Base-by-base conservation (phyloP, 2,113 vertebrate species). In the Ophiodon elongatus region DNA sequence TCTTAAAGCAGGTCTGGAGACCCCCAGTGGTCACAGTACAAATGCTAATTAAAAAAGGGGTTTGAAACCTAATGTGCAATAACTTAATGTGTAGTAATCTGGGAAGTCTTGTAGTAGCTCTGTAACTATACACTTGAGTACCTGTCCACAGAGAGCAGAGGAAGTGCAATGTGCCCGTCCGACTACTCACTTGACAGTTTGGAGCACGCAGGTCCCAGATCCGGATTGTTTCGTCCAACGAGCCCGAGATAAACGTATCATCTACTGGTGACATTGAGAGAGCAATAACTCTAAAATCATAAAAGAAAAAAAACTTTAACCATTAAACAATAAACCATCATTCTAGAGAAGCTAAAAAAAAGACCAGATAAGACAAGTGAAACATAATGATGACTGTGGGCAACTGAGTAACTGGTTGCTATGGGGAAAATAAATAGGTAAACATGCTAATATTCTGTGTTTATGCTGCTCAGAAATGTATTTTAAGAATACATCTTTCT, bases 241-340 rank as follows among this genome's bases (percentile, higher is more conserved):
- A 99, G 63, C 97, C 96, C 83, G 99, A 99, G 91, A 99, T 99
- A 92, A 99, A 99, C 11, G 97, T 98, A 75, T 98, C 96, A 89
- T 98, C 98, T 87, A 99, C 97, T 57, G 99, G 99, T 91, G 99
- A 99, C 98, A 99, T 99, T 39, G 98, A 99, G 80, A 99, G 96
- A 67, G 99, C 97, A 79, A 98, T 98, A 59, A 99, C 99, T 91
- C 99, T 99, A 54, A 54, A 31, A 77, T n/a, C 47, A 80, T 5
- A 59, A 1, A 71, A 23, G 4, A 72, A 15, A 76, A n/a, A n/a
- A 74, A 59, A 23, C 39, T 60, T 39, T 10, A 45, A 81, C 4
- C 25, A 25, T 29, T 1, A 15, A 6, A 19, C 25, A 17, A 35
- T 7, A 31, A 19, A 27, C 17, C 25, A 45, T 21, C 2, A n/a